A percentile compares a stretch with the other conserved stretches of the same genome.
Evolutionary conservation across 2,888 invertebrate genomes (phyloP).

Genomic region (Zonitis immaculata): DNA sequence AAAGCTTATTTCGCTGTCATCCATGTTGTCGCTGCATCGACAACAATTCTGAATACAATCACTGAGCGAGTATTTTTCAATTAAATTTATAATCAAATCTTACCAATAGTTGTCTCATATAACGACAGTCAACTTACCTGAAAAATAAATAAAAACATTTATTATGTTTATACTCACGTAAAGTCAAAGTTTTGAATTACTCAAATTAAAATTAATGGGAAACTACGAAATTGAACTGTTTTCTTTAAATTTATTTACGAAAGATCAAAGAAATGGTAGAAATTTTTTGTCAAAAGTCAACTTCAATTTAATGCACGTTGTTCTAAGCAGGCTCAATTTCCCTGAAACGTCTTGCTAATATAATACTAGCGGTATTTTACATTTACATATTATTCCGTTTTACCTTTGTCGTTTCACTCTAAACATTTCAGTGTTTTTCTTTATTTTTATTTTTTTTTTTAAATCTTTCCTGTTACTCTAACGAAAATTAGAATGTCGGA

Average conservation of each 20-base stretch:
- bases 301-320: constrained; percentile 11
- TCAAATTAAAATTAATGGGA: background rate
- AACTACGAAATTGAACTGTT: background rate
- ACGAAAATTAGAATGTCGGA: constrained; percentile 19
- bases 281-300: constrained; percentile 10
- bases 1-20: background rate
- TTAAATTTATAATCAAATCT: background rate
- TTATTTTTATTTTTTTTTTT: background rate
- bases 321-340: constrained; percentile 16
- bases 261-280: background rate
- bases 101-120: background rate
- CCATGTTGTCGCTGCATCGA: background rate
- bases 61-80: too few relatives aligned
- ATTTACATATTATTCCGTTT: constrained; percentile 22
- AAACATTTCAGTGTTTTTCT: background rate
- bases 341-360: constrained; percentile 19
- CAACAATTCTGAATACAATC: too few relatives aligned
- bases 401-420: constrained; percentile 17
- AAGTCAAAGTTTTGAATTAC: background rate
- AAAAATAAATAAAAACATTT: background rate
- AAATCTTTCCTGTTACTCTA: constrained; percentile 9
- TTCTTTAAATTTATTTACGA: background rate
- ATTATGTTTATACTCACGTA: too few relatives aligned
- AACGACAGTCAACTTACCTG: constrained; percentile 1
- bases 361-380: constrained; percentile 16